Base-by-base conservation (phyloP, 2,113 vertebrate species). In the Poecile atricapillus region DNA sequence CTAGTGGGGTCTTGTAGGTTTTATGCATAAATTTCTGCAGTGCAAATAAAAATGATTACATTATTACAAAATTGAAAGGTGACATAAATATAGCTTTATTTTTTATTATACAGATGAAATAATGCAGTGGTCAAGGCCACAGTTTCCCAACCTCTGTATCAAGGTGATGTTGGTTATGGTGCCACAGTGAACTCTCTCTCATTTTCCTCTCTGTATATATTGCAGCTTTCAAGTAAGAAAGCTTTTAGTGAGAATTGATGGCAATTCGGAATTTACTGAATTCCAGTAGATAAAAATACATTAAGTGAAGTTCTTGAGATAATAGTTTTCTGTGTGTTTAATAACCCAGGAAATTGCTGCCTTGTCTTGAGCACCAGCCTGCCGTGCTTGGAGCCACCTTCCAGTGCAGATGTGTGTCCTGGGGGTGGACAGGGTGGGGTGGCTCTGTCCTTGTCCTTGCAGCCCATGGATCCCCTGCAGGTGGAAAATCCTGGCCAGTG, bases 241-340 rank as follows among this genome's bases (percentile, higher is more conserved):
- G 28, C 74, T 41, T 76, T 56, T 85, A 74, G 60, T 25, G 2
- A 74, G 76, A 81, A 67, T 5, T 70, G 35, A 39, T 77, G 56
- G 86, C 76, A 63, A 30, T 37, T 55, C 18, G 3, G 73, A 43
- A 94, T 90, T 95, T 68, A 71, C 65, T 90, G 88, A 73, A 87
- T 92, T 96, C 91, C 70, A n/a, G 24, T 33, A 82, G 77, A 56
- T 86, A 87, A 92, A 90, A 93, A 25, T 41, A 77, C 79, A 65
- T 56, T 70, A 59, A 75, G 58, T 46, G 65, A 81, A 71, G 31
- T 83, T 88, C 79, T 62, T 68, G 73, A 83, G 83, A 31, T 88
- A 88, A 83, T 49, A 90, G 79, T 77, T 96, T 88, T 93, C 64
- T 71, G 13, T 93, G 47, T 95, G 85, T 92, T 95, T 92, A 92